Percentiles rank a stretch among this genome's conserved stretches.
Conservation (phyloP, 2,113 vertebrate genomes). For the Cavia aperea region DNA sequence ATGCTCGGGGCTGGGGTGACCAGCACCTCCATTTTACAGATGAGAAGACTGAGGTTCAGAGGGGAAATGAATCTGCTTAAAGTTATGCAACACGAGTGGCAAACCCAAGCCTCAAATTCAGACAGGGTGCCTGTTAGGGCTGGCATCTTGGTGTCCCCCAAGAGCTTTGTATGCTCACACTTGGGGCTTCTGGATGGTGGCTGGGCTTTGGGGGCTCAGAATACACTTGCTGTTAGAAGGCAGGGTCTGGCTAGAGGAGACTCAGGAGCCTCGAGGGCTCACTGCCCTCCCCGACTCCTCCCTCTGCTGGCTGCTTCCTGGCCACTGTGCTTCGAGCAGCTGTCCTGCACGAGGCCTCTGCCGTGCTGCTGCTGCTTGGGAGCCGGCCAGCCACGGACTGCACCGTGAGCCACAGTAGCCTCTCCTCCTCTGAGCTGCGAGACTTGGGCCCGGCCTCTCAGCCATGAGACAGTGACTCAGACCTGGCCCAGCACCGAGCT, state of each 20-base stretch:
- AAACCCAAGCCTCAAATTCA: neutral
- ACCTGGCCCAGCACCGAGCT: fast-evolving
- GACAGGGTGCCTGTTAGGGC: neutral
- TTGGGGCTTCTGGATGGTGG: neutral
- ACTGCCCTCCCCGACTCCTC: neutral
- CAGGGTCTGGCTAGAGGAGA: neutral
- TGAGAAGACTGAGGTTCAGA: neutral
- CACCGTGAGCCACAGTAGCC: neutral
- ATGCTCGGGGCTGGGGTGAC: neutral
- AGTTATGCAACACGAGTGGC: neutral
- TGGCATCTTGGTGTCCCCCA: neutral
- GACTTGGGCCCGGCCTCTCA: neutral
- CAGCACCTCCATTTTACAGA: neutral
- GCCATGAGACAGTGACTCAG: neutral
- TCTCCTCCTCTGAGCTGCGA: neutral
- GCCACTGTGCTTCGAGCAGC: neutral
- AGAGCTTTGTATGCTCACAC: neutral
- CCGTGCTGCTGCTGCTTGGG: neutral
- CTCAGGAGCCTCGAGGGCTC: neutral
- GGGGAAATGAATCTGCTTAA: neutral
- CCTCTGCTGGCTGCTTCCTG: neutral
- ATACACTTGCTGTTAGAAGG: neutral
- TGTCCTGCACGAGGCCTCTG: too few relatives aligned
- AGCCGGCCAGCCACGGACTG: neutral
- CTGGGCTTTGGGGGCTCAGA: neutral